These are phyloP conservation scores for Melolontha melolontha DNA, from an alignment of 2,888 invertebrate species.

Conservation along the genomic window DNA sequence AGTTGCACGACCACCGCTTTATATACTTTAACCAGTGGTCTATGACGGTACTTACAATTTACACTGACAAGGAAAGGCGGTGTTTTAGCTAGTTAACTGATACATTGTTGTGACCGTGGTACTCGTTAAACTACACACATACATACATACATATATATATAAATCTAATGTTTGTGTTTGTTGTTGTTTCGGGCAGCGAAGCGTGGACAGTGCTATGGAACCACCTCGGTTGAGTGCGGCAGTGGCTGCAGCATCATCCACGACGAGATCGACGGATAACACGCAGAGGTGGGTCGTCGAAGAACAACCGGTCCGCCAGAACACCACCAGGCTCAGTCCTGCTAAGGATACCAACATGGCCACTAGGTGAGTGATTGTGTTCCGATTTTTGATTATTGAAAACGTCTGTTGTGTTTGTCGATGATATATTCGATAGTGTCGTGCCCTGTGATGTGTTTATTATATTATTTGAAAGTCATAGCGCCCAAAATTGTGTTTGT, in stretches of 20 bases:
- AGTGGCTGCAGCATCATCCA: constrained; percentile 48
- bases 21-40: constrained; percentile 19
- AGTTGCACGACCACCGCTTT: neutral
- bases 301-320: constrained; percentile 62
- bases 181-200: constrained; percentile 58
- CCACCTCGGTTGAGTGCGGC: constrained; percentile 53
- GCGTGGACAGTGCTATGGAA: constrained; percentile 64
- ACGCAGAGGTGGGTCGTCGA: constrained; percentile 56
- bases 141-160: too few species aligned
- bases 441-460: too few species aligned
- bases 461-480: too few species aligned
- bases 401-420: neutral
- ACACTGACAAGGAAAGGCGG: too few species aligned
- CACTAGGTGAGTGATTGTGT: constrained; percentile 53
- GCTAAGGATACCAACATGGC: constrained; percentile 64
- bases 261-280: constrained; percentile 42
- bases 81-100: too few species aligned
- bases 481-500: too few species aligned
- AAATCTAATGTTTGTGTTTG: constrained; percentile 11
- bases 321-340: constrained; percentile 64
- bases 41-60: constrained; percentile 7
- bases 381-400: neutral
- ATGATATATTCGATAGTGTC: neutral
- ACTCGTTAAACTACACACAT: too few species aligned
- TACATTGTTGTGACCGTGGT: too few species aligned